phyloP scores from a whole-genome alignment of 2,797 vertebrate genomes.

The Microctenopoma stevenorrisi region DNA sequence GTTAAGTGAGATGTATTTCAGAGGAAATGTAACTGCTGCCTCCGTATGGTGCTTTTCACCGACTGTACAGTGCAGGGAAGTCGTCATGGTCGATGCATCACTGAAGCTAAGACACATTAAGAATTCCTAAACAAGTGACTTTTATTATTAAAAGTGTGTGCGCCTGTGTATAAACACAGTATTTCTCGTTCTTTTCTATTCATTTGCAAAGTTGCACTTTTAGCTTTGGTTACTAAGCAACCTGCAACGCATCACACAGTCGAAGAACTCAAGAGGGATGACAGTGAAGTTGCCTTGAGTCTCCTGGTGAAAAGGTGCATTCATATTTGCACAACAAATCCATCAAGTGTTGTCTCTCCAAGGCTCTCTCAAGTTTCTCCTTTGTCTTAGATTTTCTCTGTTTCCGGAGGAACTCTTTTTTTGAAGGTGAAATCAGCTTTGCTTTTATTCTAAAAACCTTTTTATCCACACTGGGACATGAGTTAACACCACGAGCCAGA shows the following conservation, averaged over 20 bases:
- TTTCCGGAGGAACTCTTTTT: neutral
- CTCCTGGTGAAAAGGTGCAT: slow-evolving; percentile 31
- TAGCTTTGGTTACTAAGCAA: slow-evolving; percentile 25
- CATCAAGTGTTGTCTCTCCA: slow-evolving; percentile 21
- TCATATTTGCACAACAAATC: slow-evolving; percentile 37
- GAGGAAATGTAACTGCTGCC: neutral
- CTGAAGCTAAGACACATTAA: too few species aligned
- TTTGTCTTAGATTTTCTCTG: slow-evolving; percentile 30
- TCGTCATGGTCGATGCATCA: neutral
- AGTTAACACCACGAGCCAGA: neutral
- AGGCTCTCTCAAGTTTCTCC: slow-evolving; percentile 16
- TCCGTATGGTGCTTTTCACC: neutral
- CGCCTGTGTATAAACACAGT: slow-evolving; percentile 47
- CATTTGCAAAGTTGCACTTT: slow-evolving; percentile 45
- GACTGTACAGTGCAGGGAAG: neutral
- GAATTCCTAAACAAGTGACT: too few species aligned
- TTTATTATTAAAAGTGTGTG: slow-evolving; percentile 5
- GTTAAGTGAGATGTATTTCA: neutral
- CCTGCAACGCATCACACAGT: slow-evolving; percentile 16
- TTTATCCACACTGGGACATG: too few species aligned
- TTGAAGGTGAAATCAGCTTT: slow-evolving; percentile 2
- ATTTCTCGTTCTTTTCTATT: slow-evolving; percentile 43
- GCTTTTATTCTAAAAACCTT: slow-evolving; percentile 2
- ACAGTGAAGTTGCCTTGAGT: slow-evolving; percentile 41
- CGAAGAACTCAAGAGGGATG: slow-evolving; percentile 15